Evolutionary conservation across 2,888 invertebrate species (phyloP), one percentile per base, ranked within the genome.

Genomic region (Drosophila rubida): DNA sequence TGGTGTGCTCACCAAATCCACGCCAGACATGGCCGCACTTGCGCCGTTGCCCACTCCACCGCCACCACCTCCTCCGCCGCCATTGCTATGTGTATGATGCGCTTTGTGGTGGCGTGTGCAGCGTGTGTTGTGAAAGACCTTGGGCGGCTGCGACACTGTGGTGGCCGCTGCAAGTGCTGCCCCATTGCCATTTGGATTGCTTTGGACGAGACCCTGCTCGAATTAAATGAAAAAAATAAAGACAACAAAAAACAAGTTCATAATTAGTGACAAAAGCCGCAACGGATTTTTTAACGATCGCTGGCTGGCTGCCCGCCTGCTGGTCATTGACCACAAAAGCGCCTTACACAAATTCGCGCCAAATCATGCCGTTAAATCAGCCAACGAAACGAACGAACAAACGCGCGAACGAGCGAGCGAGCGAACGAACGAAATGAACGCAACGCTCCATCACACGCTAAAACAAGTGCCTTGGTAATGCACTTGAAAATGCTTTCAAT

Each of bases 91-190:
- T 27, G 65, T 72, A 53, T 89, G 89, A 54, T 90, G 91, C 7
- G 86, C 75, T 66, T 91, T 91, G 71, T 91, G 91, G 65, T 91
- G 91, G 46, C 91, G 82, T 27, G 91, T 91, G 55, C 91, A 91
- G 44, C 91, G 90, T 54, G 91, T 91, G 58, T 91, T 91, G 83
- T 91, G 91, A 67, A 90, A 91, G 25, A 90, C 82, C 75, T 91
- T 91, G 50, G 87, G 81, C 41, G 89, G 80, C 58, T 80, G 84
- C 2, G 76, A 5, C n/a, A 51, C 49, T 14, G 53, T 13, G 61
- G 69, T n/a, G 11, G 67, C 16, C 11, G 71, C 54, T 2, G 69
- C 6, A 50, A 78, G 35, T 16, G 48, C 54, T 25, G 48, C 51
- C 30, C 69, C 84, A 54, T 72, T 78, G 58, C 72, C 74, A 63